Evolutionary conservation across 2,888 invertebrate species (phyloP), one percentile per base, ranked within the genome.

Genomic region (Gisinianus flammeolus): DNA sequence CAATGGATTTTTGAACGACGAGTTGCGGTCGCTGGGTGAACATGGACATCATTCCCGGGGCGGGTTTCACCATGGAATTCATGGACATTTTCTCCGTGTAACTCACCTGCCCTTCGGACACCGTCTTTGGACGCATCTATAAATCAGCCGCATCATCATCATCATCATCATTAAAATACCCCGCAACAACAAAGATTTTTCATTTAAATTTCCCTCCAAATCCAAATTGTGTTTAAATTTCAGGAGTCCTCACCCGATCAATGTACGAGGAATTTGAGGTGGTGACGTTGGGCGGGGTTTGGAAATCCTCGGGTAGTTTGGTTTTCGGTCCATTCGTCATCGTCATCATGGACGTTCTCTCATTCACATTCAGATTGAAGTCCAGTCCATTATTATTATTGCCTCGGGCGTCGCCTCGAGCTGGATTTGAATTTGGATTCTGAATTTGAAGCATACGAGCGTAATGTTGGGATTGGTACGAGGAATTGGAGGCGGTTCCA

Each of bases 71-170:
- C 26, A 26, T 6, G 6, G 62, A 22, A 6, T 12, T 22, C 66
- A 66, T 66, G 12, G 4, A 10, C 31, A 66, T 10, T 28, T 66
- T 66, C 31, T 66, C 31, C 12, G 10, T 31, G 31, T 30, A 66
- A 33, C 66, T 66, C 30, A 66, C 66, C 31, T 66, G 66, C 5
- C 33, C 33, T 19, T 70, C 70, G 54, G 26, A 22, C n/a, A 52
- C 70, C 12, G 70, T 70, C 28, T 52, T 52, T 24, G 70, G 70
- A 8, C 70, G 24, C 12, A 70, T 19, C 52, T 66, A 22, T 19
- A 12, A 66, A 66, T 10, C 2, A 10, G n/a, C n/a, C n/a, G n/a
- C n/a, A n/a, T n/a, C n/a, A n/a, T n/a, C n/a, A n/a, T n/a, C n/a
- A n/a, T n/a, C n/a, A n/a, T n/a, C n/a, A n/a, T n/a, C n/a, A n/a